Percentiles rank a stretch among this genome's conserved stretches.
Conservation (phyloP, 2,888 invertebrate genomes). For the Sericinus montela region DNA sequence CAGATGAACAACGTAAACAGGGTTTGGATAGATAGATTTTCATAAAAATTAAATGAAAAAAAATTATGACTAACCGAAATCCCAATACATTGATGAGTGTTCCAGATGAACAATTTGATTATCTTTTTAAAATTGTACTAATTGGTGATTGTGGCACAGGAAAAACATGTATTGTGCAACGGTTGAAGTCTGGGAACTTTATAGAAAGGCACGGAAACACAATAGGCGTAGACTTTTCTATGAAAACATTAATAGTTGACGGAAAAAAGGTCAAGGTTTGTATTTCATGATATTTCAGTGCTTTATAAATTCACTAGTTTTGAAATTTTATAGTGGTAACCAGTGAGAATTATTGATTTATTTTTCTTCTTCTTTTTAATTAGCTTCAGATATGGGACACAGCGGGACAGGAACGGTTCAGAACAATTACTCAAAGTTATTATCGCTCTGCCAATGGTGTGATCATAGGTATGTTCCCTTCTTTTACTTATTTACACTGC, state of each 20-base stretch:
- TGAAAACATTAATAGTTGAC: slow-evolving; percentile 97
- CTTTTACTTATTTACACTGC: background rate
- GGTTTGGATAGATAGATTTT: slow-evolving; percentile 22
- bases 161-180: slow-evolving; percentile 96
- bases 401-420: slow-evolving; percentile 96
- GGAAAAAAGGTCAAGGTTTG: slow-evolving; percentile 96
- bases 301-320: slow-evolving; percentile 14
- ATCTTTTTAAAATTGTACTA: slow-evolving; percentile 95
- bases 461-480: slow-evolving; percentile 84
- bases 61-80: slow-evolving; percentile 85
- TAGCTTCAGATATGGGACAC: slow-evolving; percentile 98
- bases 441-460: slow-evolving; percentile 98
- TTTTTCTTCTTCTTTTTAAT: slow-evolving; percentile 30
- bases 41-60: slow-evolving; percentile 29
- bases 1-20: slow-evolving; percentile 54
- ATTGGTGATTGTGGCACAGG: slow-evolving; percentile 95
- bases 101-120: slow-evolving; percentile 93
- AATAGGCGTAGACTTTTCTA: slow-evolving; percentile 98
- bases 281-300: slow-evolving; percentile 30
- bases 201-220: slow-evolving; percentile 97
- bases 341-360: too few relatives aligned
- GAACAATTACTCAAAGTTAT: slow-evolving; percentile 98
- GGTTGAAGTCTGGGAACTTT: slow-evolving; percentile 97
- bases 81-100: slow-evolving; percentile 87
- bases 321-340: too few relatives aligned